Percentiles rank a stretch among this genome's conserved stretches.
Conservation (phyloP, 2,797 vertebrate genomes). For the Eleutherodactylus coqui region DNA sequence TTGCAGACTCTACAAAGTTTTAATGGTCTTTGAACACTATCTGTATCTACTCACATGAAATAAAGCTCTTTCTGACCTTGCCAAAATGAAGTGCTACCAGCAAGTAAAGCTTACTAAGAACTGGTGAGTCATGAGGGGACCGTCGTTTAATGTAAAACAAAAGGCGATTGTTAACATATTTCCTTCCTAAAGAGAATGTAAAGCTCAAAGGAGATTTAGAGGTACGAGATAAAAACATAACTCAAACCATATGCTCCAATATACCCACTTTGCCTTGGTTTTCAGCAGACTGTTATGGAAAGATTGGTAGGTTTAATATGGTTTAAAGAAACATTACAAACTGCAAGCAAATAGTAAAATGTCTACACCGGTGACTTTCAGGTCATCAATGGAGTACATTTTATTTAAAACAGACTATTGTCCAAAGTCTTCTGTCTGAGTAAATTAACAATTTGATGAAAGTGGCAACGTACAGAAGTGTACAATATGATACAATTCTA, state of each 20-base stretch:
- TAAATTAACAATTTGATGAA: background rate
- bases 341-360: constrained; percentile 77
- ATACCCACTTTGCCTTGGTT: constrained; percentile 79
- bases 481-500: background rate
- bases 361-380: constrained; percentile 70
- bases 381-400: background rate
- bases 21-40: constrained; percentile 49
- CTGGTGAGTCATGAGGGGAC: constrained; percentile 66
- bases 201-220: constrained; percentile 75
- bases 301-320: constrained; percentile 84
- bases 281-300: constrained; percentile 79
- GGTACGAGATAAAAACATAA: constrained; percentile 74
- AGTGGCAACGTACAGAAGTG: background rate
- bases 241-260: constrained; percentile 78
- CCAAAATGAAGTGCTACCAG: constrained; percentile 73
- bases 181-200: constrained; percentile 67
- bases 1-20: constrained; percentile 37
- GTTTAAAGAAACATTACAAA: constrained; percentile 73
- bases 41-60: constrained; percentile 65
- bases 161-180: constrained; percentile 71
- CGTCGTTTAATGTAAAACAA: constrained; percentile 71
- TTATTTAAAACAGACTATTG: background rate
- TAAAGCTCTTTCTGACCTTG: constrained; percentile 70
- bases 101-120: constrained; percentile 68
- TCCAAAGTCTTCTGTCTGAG: background rate